phyloP scores from a whole-genome alignment of 2,113 vertebrate genomes.

The Sula dactylatra region DNA sequence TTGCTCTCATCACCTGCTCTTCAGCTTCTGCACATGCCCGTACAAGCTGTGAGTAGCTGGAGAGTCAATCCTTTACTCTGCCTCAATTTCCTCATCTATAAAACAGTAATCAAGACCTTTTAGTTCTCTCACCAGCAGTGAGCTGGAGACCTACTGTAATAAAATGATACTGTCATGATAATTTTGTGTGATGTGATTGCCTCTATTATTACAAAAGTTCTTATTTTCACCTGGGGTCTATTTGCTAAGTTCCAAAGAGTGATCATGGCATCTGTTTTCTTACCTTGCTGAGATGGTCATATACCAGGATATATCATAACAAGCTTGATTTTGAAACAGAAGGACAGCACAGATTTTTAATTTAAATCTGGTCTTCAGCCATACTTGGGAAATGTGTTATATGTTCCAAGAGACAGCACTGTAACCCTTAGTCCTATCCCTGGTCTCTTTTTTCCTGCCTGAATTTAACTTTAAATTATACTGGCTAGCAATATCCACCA shows the following conservation, averaged over 20 bases:
- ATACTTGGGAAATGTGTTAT: not conserved
- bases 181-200: not conserved
- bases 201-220: not conserved
- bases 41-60: not conserved
- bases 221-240: not conserved
- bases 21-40: not conserved
- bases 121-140: not conserved
- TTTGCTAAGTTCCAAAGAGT: not conserved
- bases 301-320: not conserved
- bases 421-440: not conserved
- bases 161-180: not conserved
- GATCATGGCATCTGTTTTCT: accelerated
- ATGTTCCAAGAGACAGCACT: not conserved
- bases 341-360: not conserved
- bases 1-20: not conserved
- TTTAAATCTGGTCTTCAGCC: not conserved
- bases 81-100: not conserved
- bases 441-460: not conserved
- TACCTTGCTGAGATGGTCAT: not conserved
- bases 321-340: not conserved
- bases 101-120: not conserved
- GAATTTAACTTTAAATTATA: not conserved
- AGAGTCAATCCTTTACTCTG: not conserved
- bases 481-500: constrained; percentile 36
- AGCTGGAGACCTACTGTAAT: not conserved